Evolutionary conservation across 1,140 invertebrate genomes (phyloP).

Genomic region (Neodiprion pinetum): DNA sequence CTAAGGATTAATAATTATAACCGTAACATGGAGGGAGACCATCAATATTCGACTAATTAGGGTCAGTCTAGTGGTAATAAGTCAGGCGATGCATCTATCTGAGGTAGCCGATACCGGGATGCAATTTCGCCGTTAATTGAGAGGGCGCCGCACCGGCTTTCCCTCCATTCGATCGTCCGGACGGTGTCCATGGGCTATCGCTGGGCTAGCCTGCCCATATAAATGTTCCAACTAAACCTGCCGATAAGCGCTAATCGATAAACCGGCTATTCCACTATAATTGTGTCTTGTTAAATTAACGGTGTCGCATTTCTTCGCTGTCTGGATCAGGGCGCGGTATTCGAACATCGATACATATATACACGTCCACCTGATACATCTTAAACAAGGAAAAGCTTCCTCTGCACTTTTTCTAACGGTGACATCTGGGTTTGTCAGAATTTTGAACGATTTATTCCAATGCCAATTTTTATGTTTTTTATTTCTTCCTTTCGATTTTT

Average conservation of each 20-base stretch:
- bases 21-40: not conserved
- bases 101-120: slow-evolving; percentile 32
- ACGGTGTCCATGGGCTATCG: slow-evolving; percentile 23
- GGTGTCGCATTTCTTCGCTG: not conserved
- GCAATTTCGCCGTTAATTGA: slow-evolving; percentile 48
- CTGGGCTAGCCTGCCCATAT: slow-evolving; percentile 1
- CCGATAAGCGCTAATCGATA: slow-evolving; percentile 5
- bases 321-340: no score
- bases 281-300: slow-evolving; percentile 1
- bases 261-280: slow-evolving; percentile 1
- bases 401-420: no score
- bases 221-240: slow-evolving; percentile 7
- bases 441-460: no score
- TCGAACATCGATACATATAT: no score
- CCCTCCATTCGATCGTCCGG: slow-evolving; percentile 26
- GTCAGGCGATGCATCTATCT: slow-evolving; percentile 8
- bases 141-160: slow-evolving; percentile 18
- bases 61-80: slow-evolving; percentile 17
- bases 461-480: no score
- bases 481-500: no score
- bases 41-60: slow-evolving; percentile 11
- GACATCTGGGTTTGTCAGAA: no score
- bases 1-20: slow-evolving; percentile 13
- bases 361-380: no score
- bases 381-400: no score